phyloP scores from a whole-genome alignment of 1,140 invertebrate species.

The Eumaeus atala region DNA sequence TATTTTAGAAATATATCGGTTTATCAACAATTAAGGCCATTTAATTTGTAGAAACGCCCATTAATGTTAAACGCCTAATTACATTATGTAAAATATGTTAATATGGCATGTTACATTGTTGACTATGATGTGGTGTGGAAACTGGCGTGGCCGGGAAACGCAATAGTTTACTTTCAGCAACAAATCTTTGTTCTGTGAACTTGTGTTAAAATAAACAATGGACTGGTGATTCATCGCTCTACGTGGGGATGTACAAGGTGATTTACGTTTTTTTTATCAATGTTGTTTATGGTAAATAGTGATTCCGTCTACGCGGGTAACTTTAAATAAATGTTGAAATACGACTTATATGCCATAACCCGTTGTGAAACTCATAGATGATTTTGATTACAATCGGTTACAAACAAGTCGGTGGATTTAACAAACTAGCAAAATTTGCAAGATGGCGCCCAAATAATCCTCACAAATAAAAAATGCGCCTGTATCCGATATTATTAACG shows the following conservation, averaged over 20 bases:
- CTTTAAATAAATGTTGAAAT: neutral
- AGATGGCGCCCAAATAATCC: conserved; percentile 37
- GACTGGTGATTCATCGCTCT: conserved; percentile 32
- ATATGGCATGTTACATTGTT: conserved; percentile 1
- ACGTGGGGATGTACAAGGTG: conserved; percentile 11
- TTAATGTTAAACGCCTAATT: too few species aligned
- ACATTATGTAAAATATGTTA: too few species aligned
- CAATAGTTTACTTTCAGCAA: conserved; percentile 49
- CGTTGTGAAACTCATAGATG: too few species aligned
- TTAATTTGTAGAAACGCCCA: too few species aligned
- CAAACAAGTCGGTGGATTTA: conserved; percentile 9
- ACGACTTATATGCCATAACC: too few species aligned
- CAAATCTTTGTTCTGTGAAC: conserved; percentile 42
- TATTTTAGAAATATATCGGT: too few species aligned
- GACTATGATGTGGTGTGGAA: conserved; percentile 21
- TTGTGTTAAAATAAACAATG: conserved; percentile 43
- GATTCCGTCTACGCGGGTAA: neutral
- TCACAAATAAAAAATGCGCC: conserved; percentile 28
- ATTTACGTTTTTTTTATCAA: conserved; percentile 22
- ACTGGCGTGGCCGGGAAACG: conserved; percentile 30
- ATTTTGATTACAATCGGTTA: too few species aligned
- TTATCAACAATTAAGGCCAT: too few species aligned
- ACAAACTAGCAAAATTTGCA: conserved; percentile 32
- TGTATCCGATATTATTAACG: conserved; percentile 52
- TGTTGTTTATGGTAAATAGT: neutral